Conservation (phyloP, 2,797 vertebrate species). For the Danio tinwini region DNA sequence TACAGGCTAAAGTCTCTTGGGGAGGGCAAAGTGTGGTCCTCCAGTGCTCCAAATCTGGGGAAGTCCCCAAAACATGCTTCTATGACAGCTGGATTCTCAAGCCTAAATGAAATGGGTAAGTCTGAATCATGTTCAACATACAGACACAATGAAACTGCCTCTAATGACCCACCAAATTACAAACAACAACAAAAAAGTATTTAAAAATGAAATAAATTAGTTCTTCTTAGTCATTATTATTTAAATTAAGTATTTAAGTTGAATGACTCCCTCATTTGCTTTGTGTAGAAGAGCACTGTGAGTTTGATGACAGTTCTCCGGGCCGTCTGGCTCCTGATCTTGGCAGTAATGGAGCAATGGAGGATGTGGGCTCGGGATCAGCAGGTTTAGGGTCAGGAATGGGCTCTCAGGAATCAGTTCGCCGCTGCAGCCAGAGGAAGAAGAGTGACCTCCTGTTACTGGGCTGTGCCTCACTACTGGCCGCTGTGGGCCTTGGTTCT, state of each 20-base stretch:
- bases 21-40: constrained; percentile 91
- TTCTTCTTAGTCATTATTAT: not conserved
- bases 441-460: constrained; percentile 83
- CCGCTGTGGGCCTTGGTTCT: constrained; percentile 83
- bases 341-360: constrained; percentile 76
- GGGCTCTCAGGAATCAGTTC: constrained; percentile 66
- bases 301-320: constrained; percentile 77
- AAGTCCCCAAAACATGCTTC: constrained; percentile 90
- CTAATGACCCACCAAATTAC: no score
- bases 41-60: constrained; percentile 91
- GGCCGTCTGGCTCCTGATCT: constrained; percentile 72
- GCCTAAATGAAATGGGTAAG: constrained; percentile 94
- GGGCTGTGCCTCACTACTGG: constrained; percentile 86
- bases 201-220: not conserved
- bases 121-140: not conserved
- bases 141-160: not conserved
- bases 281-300: constrained; percentile 83
- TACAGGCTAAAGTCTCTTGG: constrained; percentile 86
- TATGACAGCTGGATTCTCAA: constrained; percentile 86
- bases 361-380: constrained; percentile 74
- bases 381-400: constrained; percentile 62
- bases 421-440: constrained; percentile 75
- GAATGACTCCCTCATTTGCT: not conserved
- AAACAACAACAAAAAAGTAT: no score
- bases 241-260: not conserved